These are phyloP conservation scores for Eupithecia abbreviata DNA, from an alignment of 2,888 invertebrate species.

Conservation along the genomic window DNA sequence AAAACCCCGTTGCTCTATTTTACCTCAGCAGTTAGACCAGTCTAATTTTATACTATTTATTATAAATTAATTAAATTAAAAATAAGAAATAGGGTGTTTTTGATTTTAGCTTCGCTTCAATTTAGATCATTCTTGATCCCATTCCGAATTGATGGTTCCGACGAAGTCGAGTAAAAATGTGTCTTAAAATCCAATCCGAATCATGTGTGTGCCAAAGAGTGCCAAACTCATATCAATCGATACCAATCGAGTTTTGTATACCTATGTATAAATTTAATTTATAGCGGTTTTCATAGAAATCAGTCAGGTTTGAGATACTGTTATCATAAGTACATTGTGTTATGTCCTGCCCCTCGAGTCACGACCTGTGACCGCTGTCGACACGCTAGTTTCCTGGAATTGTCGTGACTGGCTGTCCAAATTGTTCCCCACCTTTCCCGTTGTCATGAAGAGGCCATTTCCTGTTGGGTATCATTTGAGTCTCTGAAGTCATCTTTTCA, in stretches of 20 bases:
- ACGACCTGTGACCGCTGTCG: constrained; percentile 44
- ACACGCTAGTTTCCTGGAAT: constrained; percentile 28
- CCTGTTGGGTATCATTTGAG: not conserved
- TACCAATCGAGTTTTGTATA: not conserved
- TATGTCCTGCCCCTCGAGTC: constrained; percentile 42
- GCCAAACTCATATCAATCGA: not conserved
- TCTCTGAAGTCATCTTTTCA: not conserved
- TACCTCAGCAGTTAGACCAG: no score
- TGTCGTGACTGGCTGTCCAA: constrained; percentile 22
- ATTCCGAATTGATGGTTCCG: not conserved
- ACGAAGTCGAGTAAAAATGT: not conserved
- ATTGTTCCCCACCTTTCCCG: constrained; percentile 17
- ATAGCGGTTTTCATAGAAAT: not conserved
- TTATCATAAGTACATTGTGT: constrained; percentile 7
- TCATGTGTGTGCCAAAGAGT: not conserved
- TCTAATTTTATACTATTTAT: no score
- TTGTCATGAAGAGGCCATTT: constrained; percentile 16
- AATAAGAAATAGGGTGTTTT: no score
- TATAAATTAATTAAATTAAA: no score
- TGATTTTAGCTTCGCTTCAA: no score
- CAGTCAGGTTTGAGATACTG: not conserved
- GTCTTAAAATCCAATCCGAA: not conserved
- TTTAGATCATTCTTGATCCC: not conserved
- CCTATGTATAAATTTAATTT: not conserved
- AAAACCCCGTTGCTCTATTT: not conserved